Evolutionary conservation across 1,140 invertebrate genomes (phyloP).

Genomic region (Drosophila tropicalis): DNA sequence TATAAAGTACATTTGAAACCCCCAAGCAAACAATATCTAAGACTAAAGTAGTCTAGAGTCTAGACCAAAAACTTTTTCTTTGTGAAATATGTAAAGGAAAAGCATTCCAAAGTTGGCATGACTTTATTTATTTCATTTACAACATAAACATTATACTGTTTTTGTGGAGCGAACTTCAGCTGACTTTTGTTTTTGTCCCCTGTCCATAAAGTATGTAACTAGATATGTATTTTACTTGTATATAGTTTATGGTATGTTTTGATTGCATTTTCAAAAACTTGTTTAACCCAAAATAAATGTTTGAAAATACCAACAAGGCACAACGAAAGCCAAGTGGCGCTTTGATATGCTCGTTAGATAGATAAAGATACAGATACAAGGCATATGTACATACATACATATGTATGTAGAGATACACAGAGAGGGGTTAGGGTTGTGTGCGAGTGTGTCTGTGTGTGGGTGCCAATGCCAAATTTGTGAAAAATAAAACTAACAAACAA

Average conservation of each 20-base stretch:
- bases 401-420: not conserved
- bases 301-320: constrained; percentile 36
- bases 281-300: constrained; percentile 28
- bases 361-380: constrained; percentile 28
- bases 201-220: not conserved
- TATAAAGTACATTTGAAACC: too few species aligned
- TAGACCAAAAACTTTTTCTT: too few species aligned
- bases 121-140: too few species aligned
- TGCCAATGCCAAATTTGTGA: constrained; percentile 51
- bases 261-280: constrained; percentile 41
- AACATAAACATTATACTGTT: too few species aligned
- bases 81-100: too few species aligned
- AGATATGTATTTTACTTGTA: constrained; percentile 1
- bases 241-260: constrained; percentile 8
- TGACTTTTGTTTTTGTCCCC: not conserved
- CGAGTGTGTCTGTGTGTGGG: constrained; percentile 9
- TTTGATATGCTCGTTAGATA: constrained; percentile 57
- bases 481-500: constrained; percentile 44
- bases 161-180: not conserved
- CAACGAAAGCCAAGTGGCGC: constrained; percentile 61
- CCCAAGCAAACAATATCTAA: too few species aligned
- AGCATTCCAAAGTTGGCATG: too few species aligned
- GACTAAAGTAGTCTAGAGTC: too few species aligned
- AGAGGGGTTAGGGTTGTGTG: not conserved
- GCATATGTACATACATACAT: too few species aligned